Evolutionary conservation across 2,888 invertebrate species (phyloP).

Genomic region (Andrena hattorfiana): DNA sequence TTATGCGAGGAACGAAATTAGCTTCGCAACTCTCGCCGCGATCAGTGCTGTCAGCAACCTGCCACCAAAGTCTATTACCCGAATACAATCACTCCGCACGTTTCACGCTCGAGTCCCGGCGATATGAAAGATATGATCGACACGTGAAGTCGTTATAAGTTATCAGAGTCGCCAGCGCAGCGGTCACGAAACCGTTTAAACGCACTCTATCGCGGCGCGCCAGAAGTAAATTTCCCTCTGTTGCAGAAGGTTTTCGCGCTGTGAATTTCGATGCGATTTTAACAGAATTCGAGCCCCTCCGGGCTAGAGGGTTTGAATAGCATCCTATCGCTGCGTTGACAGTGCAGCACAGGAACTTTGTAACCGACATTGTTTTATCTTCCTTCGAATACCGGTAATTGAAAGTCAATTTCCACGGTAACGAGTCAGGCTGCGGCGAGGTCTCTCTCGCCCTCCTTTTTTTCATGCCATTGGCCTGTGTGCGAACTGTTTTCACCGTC

Average conservation of each 20-base stretch:
- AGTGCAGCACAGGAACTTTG: conserved; percentile 35
- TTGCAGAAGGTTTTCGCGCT: conserved; percentile 14
- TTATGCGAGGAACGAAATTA: too few relatives aligned
- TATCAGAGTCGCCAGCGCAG: not conserved
- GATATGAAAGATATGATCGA: not conserved
- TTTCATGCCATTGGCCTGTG: conserved; percentile 39
- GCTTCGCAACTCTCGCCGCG: too few relatives aligned
- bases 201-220: not conserved
- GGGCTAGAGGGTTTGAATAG: conserved; percentile 25
- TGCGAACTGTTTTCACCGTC: conserved; percentile 57
- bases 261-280: conserved; percentile 36
- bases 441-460: not conserved
- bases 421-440: conserved; percentile 34
- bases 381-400: conserved; percentile 57
- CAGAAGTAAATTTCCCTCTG: not conserved
- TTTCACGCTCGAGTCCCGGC: too few relatives aligned
- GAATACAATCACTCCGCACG: too few relatives aligned
- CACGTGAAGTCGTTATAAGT: not conserved
- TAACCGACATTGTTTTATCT: conserved; percentile 42
- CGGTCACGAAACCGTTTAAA: not conserved
- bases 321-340: conserved; percentile 40
- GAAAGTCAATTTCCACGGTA: conserved; percentile 65
- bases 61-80: too few relatives aligned
- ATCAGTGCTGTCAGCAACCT: too few relatives aligned
- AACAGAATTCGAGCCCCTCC: conserved; percentile 23